Percentiles rank a stretch among this genome's conserved stretches.
Conservation (phyloP, 64 coral and sea anemone species). For the Stichodactyla mertensii region DNA sequence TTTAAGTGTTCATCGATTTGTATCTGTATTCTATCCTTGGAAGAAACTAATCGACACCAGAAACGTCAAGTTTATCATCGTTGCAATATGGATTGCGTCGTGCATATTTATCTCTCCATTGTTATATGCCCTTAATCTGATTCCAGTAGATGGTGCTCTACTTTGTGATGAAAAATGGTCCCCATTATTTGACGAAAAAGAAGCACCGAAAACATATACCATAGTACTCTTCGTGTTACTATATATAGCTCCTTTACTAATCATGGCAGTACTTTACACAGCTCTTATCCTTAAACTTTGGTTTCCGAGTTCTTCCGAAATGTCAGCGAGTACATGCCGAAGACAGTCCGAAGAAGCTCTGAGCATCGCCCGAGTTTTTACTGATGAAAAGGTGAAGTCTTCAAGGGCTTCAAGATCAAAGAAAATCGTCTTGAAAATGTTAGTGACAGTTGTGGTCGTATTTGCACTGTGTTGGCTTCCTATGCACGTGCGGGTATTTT, state of each 20-base stretch:
- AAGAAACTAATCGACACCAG: constrained; percentile 49
- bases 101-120: constrained; percentile 58
- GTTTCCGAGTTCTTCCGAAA: constrained; percentile 10
- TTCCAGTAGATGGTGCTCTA: constrained; percentile 15
- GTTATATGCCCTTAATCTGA: constrained; percentile 58
- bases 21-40: constrained; percentile 49
- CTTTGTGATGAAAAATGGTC: constrained; percentile 63
- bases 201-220: constrained; percentile 58
- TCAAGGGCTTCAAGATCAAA: constrained; percentile 13
- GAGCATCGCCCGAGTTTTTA: constrained; percentile 4
- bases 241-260: constrained; percentile 43
- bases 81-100: constrained; percentile 61
- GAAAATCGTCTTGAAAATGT: constrained; percentile 58
- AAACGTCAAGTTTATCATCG: constrained; percentile 53
- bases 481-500: constrained; percentile 62
- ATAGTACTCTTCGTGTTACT: constrained; percentile 63
- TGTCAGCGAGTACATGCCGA: neutral
- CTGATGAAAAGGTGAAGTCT: neutral
- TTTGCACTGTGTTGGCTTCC: constrained; percentile 74
- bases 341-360: constrained; percentile 31
- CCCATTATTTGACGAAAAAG: constrained; percentile 54
- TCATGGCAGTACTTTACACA: constrained; percentile 60
- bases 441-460: constrained; percentile 63
- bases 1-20: constrained; percentile 56
- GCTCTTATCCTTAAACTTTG: constrained; percentile 44